Evolutionary conservation across 35 echinoderm and acorn worm genomes (phyloP), one percentile per base, ranked within the genome.

Genomic region (Stichopus chloronotus): DNA sequence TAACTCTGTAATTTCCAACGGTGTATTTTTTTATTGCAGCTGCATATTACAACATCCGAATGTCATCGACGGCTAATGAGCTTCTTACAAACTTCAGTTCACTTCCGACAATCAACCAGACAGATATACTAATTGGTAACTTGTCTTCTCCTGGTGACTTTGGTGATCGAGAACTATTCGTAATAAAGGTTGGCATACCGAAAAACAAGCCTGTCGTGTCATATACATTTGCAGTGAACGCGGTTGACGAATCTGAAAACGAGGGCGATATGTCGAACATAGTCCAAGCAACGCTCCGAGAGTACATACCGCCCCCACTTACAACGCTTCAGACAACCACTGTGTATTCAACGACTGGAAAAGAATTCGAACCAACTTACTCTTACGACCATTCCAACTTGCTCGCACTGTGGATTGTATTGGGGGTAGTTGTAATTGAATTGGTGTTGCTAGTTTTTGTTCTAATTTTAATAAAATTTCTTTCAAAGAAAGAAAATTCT

Each of bases 221-320:
- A 5, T 94, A 91, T 55, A 84, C 78, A 22, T 94, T 94, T 79
- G 93, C 78, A 5, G 25, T 94, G 12, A 88, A 90, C 43, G 77
- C 88, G 16, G 78, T 83, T 17, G 93, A 94, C 63, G 93, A 94
- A 55, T 78, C 88, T 55, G 88, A 53, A 3, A 83, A 84, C 19
- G 53, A 79, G 22, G 90, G 87, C 4, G 88, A 90, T 7, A 82
- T 91, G 24, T 94, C 93, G 1, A 94, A 94, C 79, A 55, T 90
- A 9, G 93, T 86, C 3, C 88, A 71, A 43, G 93, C 93, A 4
- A 76, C 80, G 12, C 52, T 94, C 17, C 77, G 93, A 8, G 59
- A 91, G 63, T 91, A 69, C 60, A 91, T 94, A 55, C 93, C 93
- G 10, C 52, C 52, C 52, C 80, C 80, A 6, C 17, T 55, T 13